Evolutionary conservation across 2,888 invertebrate genomes (phyloP), one percentile per base, ranked within the genome.

Genomic region (Liposcelis brunnea): DNA sequence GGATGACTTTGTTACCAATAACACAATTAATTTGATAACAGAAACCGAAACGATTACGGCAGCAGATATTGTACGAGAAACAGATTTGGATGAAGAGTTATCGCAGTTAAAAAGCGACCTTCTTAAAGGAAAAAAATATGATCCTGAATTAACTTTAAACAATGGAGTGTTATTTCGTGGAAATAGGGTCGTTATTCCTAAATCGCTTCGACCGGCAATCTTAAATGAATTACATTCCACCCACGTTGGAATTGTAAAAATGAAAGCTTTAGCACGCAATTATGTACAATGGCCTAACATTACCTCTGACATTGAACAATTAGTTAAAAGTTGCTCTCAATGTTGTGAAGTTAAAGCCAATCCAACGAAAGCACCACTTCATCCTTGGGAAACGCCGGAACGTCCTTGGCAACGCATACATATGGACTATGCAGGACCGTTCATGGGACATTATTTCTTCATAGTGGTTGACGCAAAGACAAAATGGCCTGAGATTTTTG

Each of bases 241-340:
- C 1, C 53, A 55, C 45, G 38, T 53, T 8, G 56, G 57, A 1
- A 51, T 56, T 6, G 49, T 52, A 6, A 54, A 53, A 26, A 56
- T 55, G 52, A 57, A 57, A 42, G 43, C 49, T 16, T 34, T 56
- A 6, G 55, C 55, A 19, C 45, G 55, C 10, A 50, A 51, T 1
- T 55, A 55, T 47, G 51, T 55, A n/a, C 55, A 52, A 48, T 57
- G 55, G 55, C 51, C 50, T 21, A 48, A 50, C 19, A 49, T 55
- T 4, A 55, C 57, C 44, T 40, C 43, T 18, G 53, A 55, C 43
- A 54, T 56, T 37, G 55, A 56, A 46, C 10, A 37, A 11, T 26
- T 55, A 11, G 52, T 54, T 6, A 45, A 48, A 45, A 32, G 46
- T 11, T 57, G 55, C 49, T 12, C 47, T 42, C n/a, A 47, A 2